Percentiles rank a stretch among this genome's conserved stretches.
These are phyloP conservation scores for Apis dorsata DNA, from an alignment of 1,140 invertebrate genomes.

Conservation along the genomic window DNA sequence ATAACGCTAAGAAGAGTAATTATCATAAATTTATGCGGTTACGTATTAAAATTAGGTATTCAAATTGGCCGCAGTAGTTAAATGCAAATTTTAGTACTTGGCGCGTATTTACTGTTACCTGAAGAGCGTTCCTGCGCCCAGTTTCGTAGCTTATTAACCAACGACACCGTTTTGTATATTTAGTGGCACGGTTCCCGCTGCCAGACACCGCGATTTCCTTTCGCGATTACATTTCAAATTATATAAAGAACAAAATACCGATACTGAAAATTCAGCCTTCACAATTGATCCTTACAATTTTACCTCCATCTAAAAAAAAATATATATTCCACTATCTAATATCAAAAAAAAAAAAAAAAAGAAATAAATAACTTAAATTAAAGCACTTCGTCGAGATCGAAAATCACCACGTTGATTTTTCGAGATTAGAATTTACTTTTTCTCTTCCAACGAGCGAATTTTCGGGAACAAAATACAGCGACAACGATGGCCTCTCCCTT, in stretches of 20 bases:
- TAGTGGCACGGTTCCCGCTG: not conserved
- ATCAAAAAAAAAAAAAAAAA: too few species aligned
- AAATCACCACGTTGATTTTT: too few species aligned
- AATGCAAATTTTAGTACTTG: constrained; percentile 40
- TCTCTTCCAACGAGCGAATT: too few species aligned
- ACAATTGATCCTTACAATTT: too few species aligned
- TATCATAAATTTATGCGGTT: constrained; percentile 33
- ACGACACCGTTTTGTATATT: constrained; percentile 15
- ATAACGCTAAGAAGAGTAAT: constrained; percentile 31
- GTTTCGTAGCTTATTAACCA: constrained; percentile 30
- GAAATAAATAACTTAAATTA: too few species aligned
- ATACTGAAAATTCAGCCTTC: too few species aligned
- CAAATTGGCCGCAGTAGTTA: constrained; percentile 33
- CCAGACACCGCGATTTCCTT: not conserved
- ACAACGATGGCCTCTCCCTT: not conserved
- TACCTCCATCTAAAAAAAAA: too few species aligned
- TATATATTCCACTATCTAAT: too few species aligned
- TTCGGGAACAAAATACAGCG: not conserved
- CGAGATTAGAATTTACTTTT: too few species aligned
- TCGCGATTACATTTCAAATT: not conserved
- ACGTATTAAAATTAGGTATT: constrained; percentile 34
- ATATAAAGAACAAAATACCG: too few species aligned
- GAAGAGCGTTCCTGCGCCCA: constrained; percentile 1
- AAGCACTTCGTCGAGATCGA: too few species aligned
- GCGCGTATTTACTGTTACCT: constrained; percentile 23